Conservation (phyloP, 2,888 invertebrate species). For the Melinopterus prodromus region DNA sequence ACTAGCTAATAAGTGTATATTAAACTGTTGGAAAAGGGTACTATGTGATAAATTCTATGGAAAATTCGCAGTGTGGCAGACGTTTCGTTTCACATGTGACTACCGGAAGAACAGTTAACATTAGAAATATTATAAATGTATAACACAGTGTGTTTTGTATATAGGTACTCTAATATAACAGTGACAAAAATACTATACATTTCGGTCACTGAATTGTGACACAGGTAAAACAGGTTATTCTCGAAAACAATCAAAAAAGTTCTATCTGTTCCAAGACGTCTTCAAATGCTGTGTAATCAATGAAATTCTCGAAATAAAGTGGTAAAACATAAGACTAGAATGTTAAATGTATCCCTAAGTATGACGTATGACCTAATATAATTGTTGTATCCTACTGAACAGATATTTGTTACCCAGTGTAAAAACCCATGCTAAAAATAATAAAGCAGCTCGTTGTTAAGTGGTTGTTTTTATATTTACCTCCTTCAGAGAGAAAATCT, state of each 20-base stretch:
- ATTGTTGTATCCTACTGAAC: constrained; percentile 49
- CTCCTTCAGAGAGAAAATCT: not conserved
- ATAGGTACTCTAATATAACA: constrained; percentile 15
- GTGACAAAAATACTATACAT: not conserved
- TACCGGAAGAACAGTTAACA: constrained; percentile 6
- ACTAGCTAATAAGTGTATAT: constrained; percentile 32
- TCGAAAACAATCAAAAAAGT: not conserved
- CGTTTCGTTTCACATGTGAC: not conserved
- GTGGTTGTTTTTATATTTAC: not conserved
- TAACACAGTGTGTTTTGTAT: constrained; percentile 16
- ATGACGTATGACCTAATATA: constrained; percentile 28
- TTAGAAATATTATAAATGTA: constrained; percentile 20
- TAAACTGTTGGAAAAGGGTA: constrained; percentile 35
- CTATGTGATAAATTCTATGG: constrained; percentile 33
- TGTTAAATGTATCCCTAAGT: not conserved
- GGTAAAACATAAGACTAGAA: constrained; percentile 20
- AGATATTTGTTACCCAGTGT: constrained; percentile 53
- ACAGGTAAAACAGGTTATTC: constrained; percentile 4
- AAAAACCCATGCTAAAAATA: constrained; percentile 47
- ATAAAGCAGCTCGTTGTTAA: constrained; percentile 47
- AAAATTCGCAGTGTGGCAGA: not conserved
- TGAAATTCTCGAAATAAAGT: constrained; percentile 4
- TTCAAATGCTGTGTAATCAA: not conserved
- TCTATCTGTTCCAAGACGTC: not conserved
- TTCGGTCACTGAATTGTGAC: not conserved